Percentiles rank a stretch among this genome's conserved stretches.
Evolutionary conservation across 2,888 invertebrate species (phyloP).

Genomic region (Poecilus cupreus): DNA sequence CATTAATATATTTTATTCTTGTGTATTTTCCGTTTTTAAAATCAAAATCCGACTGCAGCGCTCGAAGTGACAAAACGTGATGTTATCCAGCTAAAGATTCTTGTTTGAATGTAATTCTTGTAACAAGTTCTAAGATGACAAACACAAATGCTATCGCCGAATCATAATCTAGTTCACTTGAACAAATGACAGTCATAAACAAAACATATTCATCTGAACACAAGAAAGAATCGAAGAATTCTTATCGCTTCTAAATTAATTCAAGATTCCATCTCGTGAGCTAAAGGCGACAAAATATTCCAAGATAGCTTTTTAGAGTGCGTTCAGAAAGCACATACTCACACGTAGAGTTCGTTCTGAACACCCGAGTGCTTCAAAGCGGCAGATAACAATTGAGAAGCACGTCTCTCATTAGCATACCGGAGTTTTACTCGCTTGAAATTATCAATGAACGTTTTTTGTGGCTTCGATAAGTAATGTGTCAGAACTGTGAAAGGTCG

Average conservation of each 20-base stretch:
- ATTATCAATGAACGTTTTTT: conserved; percentile 30
- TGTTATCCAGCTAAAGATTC: too few relatives aligned
- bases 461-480: conserved; percentile 20
- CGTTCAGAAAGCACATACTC: conserved; percentile 25
- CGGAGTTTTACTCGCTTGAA: conserved; percentile 34
- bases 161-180: not conserved
- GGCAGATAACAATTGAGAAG: conserved; percentile 49
- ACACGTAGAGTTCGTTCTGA: conserved; percentile 15
- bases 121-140: not conserved
- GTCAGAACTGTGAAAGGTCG: conserved; percentile 18
- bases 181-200: too few relatives aligned
- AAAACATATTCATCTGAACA: not conserved
- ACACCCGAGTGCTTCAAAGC: conserved; percentile 6
- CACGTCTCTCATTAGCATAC: conserved; percentile 47
- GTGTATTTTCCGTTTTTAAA: too few relatives aligned
- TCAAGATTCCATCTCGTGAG: conserved; percentile 43
- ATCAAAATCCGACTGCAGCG: too few relatives aligned
- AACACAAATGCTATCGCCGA: not conserved
- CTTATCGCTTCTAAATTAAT: conserved; percentile 40
- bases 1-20: too few relatives aligned
- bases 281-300: conserved; percentile 41
- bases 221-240: not conserved
- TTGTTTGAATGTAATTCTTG: too few relatives aligned
- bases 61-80: too few relatives aligned
- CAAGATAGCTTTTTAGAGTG: conserved; percentile 15